Evolutionary conservation across 1,140 invertebrate species (phyloP).

Genomic region (Tigriopus japonicus): DNA sequence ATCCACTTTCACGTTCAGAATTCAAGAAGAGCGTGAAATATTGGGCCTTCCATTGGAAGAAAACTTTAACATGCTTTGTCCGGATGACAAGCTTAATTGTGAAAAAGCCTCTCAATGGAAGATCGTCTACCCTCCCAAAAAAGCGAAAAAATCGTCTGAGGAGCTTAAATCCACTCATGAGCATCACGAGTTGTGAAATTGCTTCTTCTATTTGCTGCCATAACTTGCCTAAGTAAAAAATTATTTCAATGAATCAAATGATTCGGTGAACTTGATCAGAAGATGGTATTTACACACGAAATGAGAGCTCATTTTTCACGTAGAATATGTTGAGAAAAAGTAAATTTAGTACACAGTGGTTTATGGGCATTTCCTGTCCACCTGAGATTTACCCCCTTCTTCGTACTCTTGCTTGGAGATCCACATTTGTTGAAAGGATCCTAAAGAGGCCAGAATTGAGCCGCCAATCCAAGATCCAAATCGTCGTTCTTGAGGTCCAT

Average conservation of each 20-base stretch:
- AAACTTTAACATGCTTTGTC: slow-evolving; percentile 77
- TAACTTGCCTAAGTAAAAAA: no score
- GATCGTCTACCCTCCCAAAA: neutral
- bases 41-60: slow-evolving; percentile 54
- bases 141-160: no score
- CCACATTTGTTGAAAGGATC: slow-evolving; percentile 96
- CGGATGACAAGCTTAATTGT: neutral
- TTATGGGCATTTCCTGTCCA: slow-evolving; percentile 65
- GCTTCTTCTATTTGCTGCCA: no score
- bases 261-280: no score
- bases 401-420: slow-evolving; percentile 91
- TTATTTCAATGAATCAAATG: no score
- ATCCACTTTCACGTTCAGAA: slow-evolving; percentile 88
- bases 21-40: slow-evolving; percentile 92
- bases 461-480: slow-evolving; percentile 93
- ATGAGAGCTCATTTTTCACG: no score
- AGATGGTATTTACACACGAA: no score
- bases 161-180: no score
- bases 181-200: no score
- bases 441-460: slow-evolving; percentile 80
- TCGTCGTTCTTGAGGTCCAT: slow-evolving; percentile 56
- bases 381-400: slow-evolving; percentile 72
- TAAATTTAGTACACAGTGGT: no score
- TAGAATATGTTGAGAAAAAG: no score
- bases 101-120: neutral